phyloP scores from a whole-genome alignment of 2,113 vertebrate genomes.

The Micronycteris hirsuta region DNA sequence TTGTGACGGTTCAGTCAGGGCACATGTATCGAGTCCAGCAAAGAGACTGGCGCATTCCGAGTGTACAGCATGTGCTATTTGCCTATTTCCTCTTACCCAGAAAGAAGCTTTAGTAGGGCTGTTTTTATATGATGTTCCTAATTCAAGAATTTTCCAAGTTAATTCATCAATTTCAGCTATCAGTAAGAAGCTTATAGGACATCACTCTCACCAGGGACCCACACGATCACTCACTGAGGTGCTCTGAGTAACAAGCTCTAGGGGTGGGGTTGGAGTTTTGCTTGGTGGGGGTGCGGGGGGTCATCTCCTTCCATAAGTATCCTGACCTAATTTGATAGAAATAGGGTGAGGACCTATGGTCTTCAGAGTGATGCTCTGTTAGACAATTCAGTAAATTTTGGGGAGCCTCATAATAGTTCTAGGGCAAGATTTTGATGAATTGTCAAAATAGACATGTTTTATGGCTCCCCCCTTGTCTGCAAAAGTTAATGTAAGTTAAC shows the following conservation, averaged over 20 bases:
- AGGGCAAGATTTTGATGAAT: background rate
- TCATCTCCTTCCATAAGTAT: background rate
- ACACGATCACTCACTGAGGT: background rate
- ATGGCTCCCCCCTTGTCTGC: background rate
- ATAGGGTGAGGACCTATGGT: background rate
- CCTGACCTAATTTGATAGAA: background rate
- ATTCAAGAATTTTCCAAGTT: constrained; percentile 12
- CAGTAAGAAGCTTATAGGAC: background rate
- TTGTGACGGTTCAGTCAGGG: background rate
- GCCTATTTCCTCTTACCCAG: background rate
- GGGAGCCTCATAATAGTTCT: background rate
- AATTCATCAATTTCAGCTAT: background rate
- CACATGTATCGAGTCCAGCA: background rate
- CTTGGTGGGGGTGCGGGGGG: background rate
- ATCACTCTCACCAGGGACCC: background rate
- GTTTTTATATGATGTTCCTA: background rate
- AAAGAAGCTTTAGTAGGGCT: background rate
- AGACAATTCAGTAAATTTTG: background rate
- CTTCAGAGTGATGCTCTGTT: background rate
- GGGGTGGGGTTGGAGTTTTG: background rate
- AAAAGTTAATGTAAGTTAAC: background rate
- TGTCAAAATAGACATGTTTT: background rate
- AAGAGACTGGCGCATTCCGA: background rate
- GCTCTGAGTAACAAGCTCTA: background rate
- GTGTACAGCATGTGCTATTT: background rate